phyloP scores from a whole-genome alignment of 1,140 invertebrate species.

The Melipona quadrifasciata region DNA sequence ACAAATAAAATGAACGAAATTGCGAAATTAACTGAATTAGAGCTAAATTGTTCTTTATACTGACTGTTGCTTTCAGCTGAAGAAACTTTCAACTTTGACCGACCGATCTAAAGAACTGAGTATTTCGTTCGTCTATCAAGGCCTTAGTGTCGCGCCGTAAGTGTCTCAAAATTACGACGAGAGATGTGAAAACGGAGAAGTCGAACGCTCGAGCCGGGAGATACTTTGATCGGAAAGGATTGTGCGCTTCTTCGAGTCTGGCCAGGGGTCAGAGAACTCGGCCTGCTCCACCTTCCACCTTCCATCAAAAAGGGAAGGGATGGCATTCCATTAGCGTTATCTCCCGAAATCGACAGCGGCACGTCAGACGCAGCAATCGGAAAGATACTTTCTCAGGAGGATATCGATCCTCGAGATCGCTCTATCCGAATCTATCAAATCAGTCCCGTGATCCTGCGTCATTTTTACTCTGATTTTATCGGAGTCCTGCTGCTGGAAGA shows the following conservation, averaged over 20 bases:
- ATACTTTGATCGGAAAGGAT: not conserved
- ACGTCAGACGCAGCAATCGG: slow-evolving; percentile 51
- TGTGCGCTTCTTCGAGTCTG: slow-evolving; percentile 7
- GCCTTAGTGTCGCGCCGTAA: too few relatives aligned
- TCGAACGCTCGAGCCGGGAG: too few relatives aligned
- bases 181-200: too few relatives aligned
- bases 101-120: too few relatives aligned
- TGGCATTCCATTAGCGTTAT: slow-evolving; percentile 61
- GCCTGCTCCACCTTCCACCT: not conserved
- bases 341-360: slow-evolving; percentile 24
- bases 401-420: not conserved
- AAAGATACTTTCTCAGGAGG: slow-evolving; percentile 57
- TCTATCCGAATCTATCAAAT: too few relatives aligned
- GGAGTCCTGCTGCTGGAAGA: not conserved
- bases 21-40: too few relatives aligned
- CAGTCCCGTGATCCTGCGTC: not conserved
- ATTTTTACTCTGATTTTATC: slow-evolving; percentile 1
- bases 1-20: too few relatives aligned
- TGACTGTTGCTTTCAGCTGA: too few relatives aligned
- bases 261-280: slow-evolving; percentile 9
- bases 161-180: too few relatives aligned
- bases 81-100: too few relatives aligned
- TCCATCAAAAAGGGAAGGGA: slow-evolving; percentile 4
- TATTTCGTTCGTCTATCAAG: too few relatives aligned
- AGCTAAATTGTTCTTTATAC: too few relatives aligned